Conservation (phyloP, 2,113 vertebrate species). For the Plestiodon gilberti region DNA sequence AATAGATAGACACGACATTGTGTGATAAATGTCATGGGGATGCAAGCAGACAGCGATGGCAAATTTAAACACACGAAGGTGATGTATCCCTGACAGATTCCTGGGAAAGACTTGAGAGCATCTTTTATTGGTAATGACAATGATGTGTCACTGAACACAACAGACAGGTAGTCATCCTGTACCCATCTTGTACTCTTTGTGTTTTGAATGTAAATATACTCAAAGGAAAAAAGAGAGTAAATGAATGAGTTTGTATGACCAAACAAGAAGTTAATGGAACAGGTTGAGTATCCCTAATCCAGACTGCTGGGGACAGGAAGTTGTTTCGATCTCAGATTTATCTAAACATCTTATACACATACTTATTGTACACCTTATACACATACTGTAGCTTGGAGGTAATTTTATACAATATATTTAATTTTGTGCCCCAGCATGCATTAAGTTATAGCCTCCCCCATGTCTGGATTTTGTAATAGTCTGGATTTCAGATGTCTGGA, state of each 20-base stretch:
- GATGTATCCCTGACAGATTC: neutral
- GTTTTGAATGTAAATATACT: neutral
- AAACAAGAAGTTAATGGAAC: neutral
- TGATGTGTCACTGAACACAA: neutral
- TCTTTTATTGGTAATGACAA: conserved; percentile 13
- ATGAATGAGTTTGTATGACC: conserved; percentile 34
- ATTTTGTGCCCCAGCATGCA: too few relatives aligned
- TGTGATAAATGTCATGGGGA: conserved; percentile 12
- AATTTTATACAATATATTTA: too few relatives aligned
- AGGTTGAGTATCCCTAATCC: too few relatives aligned
- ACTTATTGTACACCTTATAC: too few relatives aligned
- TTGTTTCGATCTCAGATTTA: too few relatives aligned
- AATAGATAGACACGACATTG: neutral
- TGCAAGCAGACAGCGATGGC: neutral
- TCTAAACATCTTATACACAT: too few relatives aligned
- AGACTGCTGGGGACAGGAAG: too few relatives aligned
- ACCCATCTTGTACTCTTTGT: neutral
- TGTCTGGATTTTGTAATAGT: too few relatives aligned
- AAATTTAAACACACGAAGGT: neutral
- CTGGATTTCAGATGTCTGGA: too few relatives aligned
- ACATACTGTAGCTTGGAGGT: too few relatives aligned
- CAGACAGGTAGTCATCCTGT: neutral
- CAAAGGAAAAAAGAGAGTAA: neutral
- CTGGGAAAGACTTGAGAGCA: neutral
- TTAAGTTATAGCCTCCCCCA: too few relatives aligned